Percentiles rank a stretch among this genome's conserved stretches.
phyloP scores from a whole-genome alignment of 1,140 invertebrate genomes.

The Solenopsis fugax region DNA sequence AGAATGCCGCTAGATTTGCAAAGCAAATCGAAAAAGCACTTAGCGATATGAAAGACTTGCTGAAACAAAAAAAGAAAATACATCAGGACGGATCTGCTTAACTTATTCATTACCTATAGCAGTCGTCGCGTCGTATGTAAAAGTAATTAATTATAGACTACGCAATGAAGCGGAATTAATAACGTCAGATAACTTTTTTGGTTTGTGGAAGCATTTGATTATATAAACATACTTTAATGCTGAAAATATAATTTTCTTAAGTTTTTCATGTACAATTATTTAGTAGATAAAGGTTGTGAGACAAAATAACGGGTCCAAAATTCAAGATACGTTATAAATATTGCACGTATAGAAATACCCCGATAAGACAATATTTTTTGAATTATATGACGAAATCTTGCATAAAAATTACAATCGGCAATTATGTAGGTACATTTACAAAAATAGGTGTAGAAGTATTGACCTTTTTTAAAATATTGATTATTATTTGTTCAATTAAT shows the following conservation, averaged over 20 bases:
- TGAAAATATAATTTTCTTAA: constrained; percentile 33
- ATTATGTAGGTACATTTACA: too few relatives aligned
- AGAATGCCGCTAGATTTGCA: constrained; percentile 94
- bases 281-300: constrained; percentile 17
- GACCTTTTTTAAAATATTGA: too few relatives aligned
- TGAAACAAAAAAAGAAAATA: constrained; percentile 87
- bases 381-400: too few relatives aligned
- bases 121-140: neutral
- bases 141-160: constrained; percentile 23
- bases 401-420: too few relatives aligned
- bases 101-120: constrained; percentile 59
- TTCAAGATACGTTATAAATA: constrained; percentile 33
- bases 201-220: constrained; percentile 46
- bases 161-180: neutral
- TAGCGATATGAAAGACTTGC: constrained; percentile 92
- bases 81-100: constrained; percentile 82
- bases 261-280: constrained; percentile 11
- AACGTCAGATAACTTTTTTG: neutral
- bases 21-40: constrained; percentile 92
- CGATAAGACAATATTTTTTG: too few relatives aligned
- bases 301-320: constrained; percentile 51
- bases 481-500: too few relatives aligned
- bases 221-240: constrained; percentile 38
- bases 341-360: neutral
- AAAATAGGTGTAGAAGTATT: too few relatives aligned